Evolutionary conservation across 2,888 invertebrate genomes (phyloP).

Genomic region (Chorisops tibialis): DNA sequence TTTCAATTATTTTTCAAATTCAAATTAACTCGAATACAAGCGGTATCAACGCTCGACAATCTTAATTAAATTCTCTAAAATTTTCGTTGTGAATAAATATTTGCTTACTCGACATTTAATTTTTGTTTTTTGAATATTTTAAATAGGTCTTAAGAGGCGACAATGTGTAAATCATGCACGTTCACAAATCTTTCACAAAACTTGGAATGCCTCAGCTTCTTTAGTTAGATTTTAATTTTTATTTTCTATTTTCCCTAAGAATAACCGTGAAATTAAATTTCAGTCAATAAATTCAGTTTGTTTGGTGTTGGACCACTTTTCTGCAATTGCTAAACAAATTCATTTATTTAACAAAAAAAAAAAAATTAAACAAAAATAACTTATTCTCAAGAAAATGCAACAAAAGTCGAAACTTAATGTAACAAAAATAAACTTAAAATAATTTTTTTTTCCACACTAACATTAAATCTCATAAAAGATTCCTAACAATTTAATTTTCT

Average conservation of each 20-base stretch:
- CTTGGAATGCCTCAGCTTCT: background rate
- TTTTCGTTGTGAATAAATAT: no score
- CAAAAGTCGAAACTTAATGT: background rate
- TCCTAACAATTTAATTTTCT: slow-evolving; percentile 5
- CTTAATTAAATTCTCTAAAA: no score
- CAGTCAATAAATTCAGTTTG: background rate
- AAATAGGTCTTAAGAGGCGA: no score
- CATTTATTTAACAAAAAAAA: background rate
- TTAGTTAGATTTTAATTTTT: no score
- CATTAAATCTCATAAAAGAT: background rate
- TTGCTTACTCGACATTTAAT: no score
- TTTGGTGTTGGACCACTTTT: background rate
- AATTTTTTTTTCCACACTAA: background rate
- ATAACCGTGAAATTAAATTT: background rate
- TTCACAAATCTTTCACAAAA: background rate
- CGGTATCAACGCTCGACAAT: no score
- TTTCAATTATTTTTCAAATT: no score
- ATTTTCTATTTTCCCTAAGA: no score
- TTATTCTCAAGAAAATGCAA: background rate
- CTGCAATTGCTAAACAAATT: background rate
- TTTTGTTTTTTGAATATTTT: no score
- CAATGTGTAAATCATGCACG: background rate
- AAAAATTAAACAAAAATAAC: no score
- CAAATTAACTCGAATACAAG: no score
- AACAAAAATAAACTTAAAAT: background rate